These are phyloP conservation scores for Nyctereutes procyonoides DNA, from an alignment of 2,113 vertebrate species.

Conservation along the genomic window DNA sequence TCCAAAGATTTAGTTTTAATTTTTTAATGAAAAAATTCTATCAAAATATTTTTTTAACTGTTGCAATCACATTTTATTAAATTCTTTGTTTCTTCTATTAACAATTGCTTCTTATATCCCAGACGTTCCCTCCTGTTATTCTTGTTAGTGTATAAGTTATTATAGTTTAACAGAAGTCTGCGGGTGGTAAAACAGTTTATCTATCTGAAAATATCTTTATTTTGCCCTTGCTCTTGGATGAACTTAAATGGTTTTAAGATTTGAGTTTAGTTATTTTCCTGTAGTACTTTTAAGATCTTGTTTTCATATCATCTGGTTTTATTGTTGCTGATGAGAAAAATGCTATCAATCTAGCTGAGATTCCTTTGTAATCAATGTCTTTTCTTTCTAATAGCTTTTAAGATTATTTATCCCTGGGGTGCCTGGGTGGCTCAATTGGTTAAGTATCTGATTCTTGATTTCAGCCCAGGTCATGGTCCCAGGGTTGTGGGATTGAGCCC, in stretches of 20 bases:
- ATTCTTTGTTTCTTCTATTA: slow-evolving; percentile 2
- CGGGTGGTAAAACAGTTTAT: background rate
- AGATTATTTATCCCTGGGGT: background rate
- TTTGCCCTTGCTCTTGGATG: background rate
- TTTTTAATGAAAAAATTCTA: background rate
- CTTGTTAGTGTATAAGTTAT: background rate
- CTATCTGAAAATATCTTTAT: background rate
- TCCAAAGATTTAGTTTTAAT: background rate
- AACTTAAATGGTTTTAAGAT: slow-evolving; percentile 22
- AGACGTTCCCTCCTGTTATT: background rate
- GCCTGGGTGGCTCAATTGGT: too few species aligned
- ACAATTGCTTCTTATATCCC: background rate
- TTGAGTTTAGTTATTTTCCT: slow-evolving; percentile 12
- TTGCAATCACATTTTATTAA: background rate
- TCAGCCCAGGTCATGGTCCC: too few species aligned
- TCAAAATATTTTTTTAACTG: background rate
- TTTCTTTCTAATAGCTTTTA: background rate
- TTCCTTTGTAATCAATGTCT: background rate
- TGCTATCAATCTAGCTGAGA: background rate
- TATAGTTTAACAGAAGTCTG: background rate
- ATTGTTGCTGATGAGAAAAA: background rate
- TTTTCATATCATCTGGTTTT: background rate
- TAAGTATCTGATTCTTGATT: too few species aligned
- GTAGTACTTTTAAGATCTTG: background rate
- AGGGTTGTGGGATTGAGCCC: too few species aligned